phyloP scores from a whole-genome alignment of 30 jellyfish, hydroid and myxozoan genomes.

The Turritopsis rubra region DNA sequence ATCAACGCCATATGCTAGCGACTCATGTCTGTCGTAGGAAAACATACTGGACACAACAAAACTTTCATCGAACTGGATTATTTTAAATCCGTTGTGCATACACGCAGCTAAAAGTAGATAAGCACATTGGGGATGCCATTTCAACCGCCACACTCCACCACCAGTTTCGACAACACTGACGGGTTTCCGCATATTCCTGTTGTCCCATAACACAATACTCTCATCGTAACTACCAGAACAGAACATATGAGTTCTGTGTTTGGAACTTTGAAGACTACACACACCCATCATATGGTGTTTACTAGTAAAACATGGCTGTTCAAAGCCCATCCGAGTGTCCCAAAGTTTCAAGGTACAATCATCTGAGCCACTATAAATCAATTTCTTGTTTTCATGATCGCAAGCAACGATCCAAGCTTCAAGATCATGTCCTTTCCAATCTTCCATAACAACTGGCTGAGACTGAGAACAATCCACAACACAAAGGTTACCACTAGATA shows the following conservation, averaged over 20 bases:
- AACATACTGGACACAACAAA: constrained; percentile 9
- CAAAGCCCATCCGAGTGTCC: constrained; percentile 50
- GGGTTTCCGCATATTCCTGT: constrained; percentile 51
- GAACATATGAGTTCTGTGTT: constrained; percentile 26
- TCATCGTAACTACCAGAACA: constrained; percentile 87
- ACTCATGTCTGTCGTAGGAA: constrained; percentile 49
- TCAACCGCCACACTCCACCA: constrained; percentile 96
- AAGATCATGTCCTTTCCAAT: constrained; percentile 72
- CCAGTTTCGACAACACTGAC: constrained; percentile 45
- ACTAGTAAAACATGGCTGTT: constrained; percentile 34
- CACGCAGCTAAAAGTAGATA: constrained; percentile 64
- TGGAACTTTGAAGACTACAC: constrained; percentile 62
- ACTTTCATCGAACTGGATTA: constrained; percentile 23
- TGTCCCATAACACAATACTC: constrained; percentile 57
- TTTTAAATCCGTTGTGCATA: constrained; percentile 84
- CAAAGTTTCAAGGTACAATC: constrained; percentile 64
- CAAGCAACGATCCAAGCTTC: constrained; percentile 89
- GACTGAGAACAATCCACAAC: constrained; percentile 15
- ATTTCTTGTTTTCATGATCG: constrained; percentile 29
- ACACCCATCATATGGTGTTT: constrained; percentile 79
- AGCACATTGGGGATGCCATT: constrained; percentile 67
- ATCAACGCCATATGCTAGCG: constrained; percentile 89
- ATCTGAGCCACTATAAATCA: constrained; percentile 75
- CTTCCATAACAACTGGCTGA: background rate
- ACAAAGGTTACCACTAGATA: constrained; percentile 57